Conservation (phyloP, 35 echinoderm and acorn worm genomes). For the Holothuria glaberrima region DNA sequence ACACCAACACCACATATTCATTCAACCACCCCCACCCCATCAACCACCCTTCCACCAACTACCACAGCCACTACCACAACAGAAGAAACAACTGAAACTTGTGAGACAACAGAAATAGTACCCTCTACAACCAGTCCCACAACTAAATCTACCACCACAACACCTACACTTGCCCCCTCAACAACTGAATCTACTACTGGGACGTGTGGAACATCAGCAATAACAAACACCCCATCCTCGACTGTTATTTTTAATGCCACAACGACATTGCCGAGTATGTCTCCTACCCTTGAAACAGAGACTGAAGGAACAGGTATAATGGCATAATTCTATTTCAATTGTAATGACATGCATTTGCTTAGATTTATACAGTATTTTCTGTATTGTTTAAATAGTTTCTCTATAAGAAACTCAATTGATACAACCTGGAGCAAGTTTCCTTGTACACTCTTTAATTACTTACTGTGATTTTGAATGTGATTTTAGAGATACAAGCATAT, state of each 20-base stretch:
- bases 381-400: too few species aligned
- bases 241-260: not conserved
- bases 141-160: not conserved
- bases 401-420: too few species aligned
- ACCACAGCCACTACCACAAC: not conserved
- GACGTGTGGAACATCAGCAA: not conserved
- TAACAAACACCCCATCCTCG: not conserved
- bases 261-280: not conserved
- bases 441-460: too few species aligned
- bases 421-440: too few species aligned
- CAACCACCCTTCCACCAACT: not conserved
- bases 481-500: too few species aligned
- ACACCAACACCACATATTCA: not conserved
- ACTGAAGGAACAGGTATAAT: not conserved
- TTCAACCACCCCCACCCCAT: not conserved
- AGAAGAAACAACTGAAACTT: not conserved
- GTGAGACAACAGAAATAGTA: not conserved
- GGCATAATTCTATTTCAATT: not conserved
- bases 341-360: not conserved
- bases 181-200: not conserved
- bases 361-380: too few species aligned
- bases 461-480: too few species aligned
- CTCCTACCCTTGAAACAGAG: not conserved
- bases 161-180: not conserved
- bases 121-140: not conserved